A percentile compares a stretch with the other conserved stretches of the same genome.
These are phyloP conservation scores for Nycticryphes semicollaris DNA, from an alignment of 2,113 vertebrate genomes.

Conservation along the genomic window DNA sequence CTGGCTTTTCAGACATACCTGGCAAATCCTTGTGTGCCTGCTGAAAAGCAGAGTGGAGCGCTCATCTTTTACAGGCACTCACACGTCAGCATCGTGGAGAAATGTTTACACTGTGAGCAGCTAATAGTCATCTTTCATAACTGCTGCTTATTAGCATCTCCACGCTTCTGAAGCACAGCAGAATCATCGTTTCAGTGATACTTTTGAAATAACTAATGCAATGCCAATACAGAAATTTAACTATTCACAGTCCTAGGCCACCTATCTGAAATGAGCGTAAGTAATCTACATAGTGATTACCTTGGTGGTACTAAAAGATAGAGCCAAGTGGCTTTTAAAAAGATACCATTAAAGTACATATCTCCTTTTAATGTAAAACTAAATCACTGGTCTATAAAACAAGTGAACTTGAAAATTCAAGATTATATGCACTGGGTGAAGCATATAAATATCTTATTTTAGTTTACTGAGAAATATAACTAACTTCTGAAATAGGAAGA, in stretches of 20 bases:
- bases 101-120: neutral
- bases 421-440: neutral
- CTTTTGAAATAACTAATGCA: neutral
- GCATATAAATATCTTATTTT: neutral
- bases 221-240: neutral
- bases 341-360: neutral
- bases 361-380: neutral
- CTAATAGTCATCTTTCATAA: neutral
- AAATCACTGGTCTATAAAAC: neutral
- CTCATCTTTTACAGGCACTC: neutral
- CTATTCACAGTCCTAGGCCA: neutral
- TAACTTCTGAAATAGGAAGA: neutral
- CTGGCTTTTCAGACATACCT: neutral
- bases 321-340: neutral
- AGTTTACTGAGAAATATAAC: neutral
- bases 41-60: neutral
- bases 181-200: conserved; percentile 23
- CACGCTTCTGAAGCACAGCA: neutral
- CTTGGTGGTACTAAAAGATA: neutral
- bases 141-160: neutral
- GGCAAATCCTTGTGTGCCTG: neutral
- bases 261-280: neutral
- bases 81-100: conserved; percentile 7
- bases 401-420: neutral
- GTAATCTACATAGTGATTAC: neutral